Evolutionary conservation across 2,888 invertebrate species (phyloP).

Genomic region (Eilema griseolum): DNA sequence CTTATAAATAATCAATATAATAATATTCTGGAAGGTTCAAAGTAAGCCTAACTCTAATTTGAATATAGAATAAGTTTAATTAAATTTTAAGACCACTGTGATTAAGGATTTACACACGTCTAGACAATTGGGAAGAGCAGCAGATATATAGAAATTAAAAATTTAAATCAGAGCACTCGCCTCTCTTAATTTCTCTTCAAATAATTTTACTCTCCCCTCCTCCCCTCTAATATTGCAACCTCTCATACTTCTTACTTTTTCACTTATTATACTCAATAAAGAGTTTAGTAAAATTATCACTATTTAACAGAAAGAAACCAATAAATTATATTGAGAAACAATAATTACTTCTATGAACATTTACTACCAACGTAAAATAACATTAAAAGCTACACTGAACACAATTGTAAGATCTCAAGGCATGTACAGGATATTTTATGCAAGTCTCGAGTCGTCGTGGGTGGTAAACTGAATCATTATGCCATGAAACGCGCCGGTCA

Average conservation of each 20-base stretch:
- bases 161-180: not conserved
- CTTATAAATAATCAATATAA: not conserved
- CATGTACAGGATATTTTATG: constrained; percentile 6
- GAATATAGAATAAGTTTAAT: constrained; percentile 10
- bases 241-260: not conserved
- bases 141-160: not conserved
- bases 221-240: not conserved
- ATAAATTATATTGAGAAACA: not conserved
- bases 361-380: not conserved
- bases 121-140: not conserved
- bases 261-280: not conserved
- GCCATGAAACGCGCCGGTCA: constrained; percentile 23
- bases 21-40: not conserved
- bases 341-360: not conserved
- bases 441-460: constrained; percentile 25
- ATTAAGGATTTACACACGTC: not conserved
- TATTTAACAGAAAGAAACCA: not conserved
- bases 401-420: not conserved
- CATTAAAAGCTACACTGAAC: not conserved
- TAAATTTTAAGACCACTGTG: constrained; percentile 3
- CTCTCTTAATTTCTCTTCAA: not conserved
- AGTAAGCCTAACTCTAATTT: not conserved
- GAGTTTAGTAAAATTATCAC: not conserved
- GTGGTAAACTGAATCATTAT: constrained; percentile 22
- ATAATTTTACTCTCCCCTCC: not conserved